Base-by-base conservation (phyloP, 2,888 invertebrate genomes). In the Folsomia manolachei region DNA sequence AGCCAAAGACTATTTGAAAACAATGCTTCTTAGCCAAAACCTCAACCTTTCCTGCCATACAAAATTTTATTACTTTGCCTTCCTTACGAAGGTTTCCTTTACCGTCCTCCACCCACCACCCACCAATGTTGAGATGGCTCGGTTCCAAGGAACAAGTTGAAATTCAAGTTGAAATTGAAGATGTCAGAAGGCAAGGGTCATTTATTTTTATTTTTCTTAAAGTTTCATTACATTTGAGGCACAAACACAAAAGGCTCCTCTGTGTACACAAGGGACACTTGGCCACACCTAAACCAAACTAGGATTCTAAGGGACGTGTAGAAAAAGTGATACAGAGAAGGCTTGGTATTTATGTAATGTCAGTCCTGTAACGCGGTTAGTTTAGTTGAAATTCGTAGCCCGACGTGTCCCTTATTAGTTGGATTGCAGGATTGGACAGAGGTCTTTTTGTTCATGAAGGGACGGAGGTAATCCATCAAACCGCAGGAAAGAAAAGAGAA, bases 391-490 rank as follows among this genome's bases (percentile, higher is more conserved):
- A n/a, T n/a, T n/a, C n/a, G n/a, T 39, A 39, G 39, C 7, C 14
- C 14, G 39, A 14, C 39, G 14, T 39, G 39, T 39, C 39, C 69
- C 60, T 70, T 75, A 27, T 63, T 68, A 39, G 39, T 39, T 39
- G 39, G 4, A n/a, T n/a, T n/a, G n/a, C 14, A 39, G 39, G 4
- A 9, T 39, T 4, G 39, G 39, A 39, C 39, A 39, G 7, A 14
- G n/a, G n/a, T n/a, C n/a, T n/a, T n/a, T n/a, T n/a, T n/a, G n/a
- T n/a, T n/a, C n/a, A 62, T 7, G 62, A 25, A 62, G 24, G 63
- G 63, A 56, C 52, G 61, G 64, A 78, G 70, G 78, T 78, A 78
- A 80, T 80, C 78, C 78, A 80, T 80, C 80, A 80, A 80, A 80
- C 80, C 80, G 74, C 80, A 78, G 78, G 76, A 75, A 71, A 75